phyloP scores from a whole-genome alignment of 2,113 vertebrate genomes.

The Callocephalon fimbriatum region DNA sequence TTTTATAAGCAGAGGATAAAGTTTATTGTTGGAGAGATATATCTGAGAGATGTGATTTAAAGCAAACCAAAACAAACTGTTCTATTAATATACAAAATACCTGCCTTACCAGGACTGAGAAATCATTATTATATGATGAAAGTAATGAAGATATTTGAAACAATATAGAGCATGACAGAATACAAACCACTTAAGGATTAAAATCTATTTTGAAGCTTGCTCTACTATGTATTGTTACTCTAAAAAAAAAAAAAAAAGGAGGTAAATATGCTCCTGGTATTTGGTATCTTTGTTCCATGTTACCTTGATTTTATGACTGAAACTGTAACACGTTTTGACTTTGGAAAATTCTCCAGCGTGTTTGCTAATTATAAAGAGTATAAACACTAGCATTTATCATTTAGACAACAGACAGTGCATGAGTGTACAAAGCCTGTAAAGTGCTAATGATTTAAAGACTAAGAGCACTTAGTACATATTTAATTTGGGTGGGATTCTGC shows the following conservation, averaged over 20 bases:
- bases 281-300: neutral
- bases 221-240: neutral
- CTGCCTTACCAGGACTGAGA: neutral
- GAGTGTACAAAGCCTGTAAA: neutral
- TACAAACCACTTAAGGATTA: neutral
- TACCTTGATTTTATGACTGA: neutral
- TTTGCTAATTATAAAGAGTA: neutral
- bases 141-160: neutral
- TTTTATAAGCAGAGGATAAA: neutral
- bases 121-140: neutral
- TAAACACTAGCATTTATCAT: neutral
- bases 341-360: neutral
- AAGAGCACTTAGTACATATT: neutral
- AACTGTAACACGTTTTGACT: neutral
- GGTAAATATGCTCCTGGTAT: neutral
- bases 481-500: neutral
- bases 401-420: neutral
- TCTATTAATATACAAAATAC: neutral
- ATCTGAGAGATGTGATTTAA: neutral
- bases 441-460: neutral
- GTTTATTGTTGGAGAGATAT: neutral
- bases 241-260: neutral
- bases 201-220: neutral
- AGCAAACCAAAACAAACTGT: neutral
- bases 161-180: neutral